Evolutionary conservation across 2,797 vertebrate species (phyloP).

Genomic region (Thamnophis elegans): DNA sequence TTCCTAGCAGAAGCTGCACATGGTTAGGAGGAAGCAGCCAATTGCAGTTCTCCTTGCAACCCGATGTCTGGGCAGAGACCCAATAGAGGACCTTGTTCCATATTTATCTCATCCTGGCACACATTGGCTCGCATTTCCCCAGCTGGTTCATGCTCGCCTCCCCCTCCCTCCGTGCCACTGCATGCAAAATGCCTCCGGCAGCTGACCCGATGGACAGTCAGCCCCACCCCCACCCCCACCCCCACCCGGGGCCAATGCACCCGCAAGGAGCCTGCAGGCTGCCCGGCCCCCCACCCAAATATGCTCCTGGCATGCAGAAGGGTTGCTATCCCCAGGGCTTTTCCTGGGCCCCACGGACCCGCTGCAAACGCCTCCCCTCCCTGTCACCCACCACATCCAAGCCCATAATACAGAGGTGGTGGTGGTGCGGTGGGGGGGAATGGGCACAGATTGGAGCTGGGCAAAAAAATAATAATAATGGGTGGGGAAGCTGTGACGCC

Average conservation of each 20-base stretch:
- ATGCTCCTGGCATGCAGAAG: neutral
- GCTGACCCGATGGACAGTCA: constrained; percentile 30
- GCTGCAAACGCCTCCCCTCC: neutral
- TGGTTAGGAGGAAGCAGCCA: constrained; percentile 70
- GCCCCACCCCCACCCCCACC: neutral
- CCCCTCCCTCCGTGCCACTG: constrained; percentile 57
- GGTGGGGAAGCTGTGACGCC: neutral
- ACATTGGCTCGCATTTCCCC: constrained; percentile 58
- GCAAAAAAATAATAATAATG: neutral
- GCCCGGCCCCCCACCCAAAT: neutral
- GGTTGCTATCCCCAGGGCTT: neutral
- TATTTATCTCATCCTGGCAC: constrained; percentile 62
- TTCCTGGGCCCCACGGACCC: neutral
- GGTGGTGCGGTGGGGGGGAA: neutral
- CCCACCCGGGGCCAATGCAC: neutral
- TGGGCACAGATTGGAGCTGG: neutral
- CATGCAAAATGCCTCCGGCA: constrained; percentile 61
- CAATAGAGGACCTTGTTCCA: constrained; percentile 72
- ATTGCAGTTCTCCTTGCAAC: constrained; percentile 71
- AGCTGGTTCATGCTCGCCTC: neutral
- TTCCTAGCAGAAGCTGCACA: constrained; percentile 76
- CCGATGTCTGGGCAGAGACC: constrained; percentile 49
- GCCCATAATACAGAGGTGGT: neutral
- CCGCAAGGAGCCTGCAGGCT: neutral
- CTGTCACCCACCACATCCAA: neutral